Base-by-base conservation (phyloP, 2,797 vertebrate species). In the Molossus molossus region DNA sequence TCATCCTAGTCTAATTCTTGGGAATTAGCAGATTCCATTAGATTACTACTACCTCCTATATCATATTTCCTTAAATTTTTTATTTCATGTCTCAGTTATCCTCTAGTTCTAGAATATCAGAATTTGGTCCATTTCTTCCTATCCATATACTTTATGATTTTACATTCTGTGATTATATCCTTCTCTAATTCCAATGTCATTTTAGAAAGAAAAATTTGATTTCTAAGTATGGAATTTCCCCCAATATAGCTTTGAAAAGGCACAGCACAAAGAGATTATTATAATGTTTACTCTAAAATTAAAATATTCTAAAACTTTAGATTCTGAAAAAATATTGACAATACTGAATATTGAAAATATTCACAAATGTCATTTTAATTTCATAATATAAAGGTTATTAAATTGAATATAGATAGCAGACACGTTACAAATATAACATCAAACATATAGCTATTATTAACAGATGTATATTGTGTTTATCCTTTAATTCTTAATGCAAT, bases 401-500 rank as follows among this genome's bases (percentile, higher is more conserved):
- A 97, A 93, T 76, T 77, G 55, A 91, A 94, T 97, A 91, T 62
- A 95, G 92, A 96, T 90, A 98, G 65, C 69, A 95, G 76, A 48
- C 95, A 86, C 93, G 98, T 96, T 97, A 87, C 94, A 98, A 98
- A 97, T 84, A 94, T 97, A 97, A 97, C 96, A 97, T 90, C 80
- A 95, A 82, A 97, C 97, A 97, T 96, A 94, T 91, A 98, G 97
- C 94, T 97, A 96, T 97, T 87, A 97, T 97, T 96, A 97, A 98
- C 98, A 97, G 96, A 98, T 87, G 92, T 98, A 97, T 91, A 97
- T 97, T 95, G 97, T 97, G 91, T 93, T 91, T 94, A 90, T 81
- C 85, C 96, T 97, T 98, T 98, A 98, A 98, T 98, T 98, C 98
- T 98, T 98, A 98, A 98, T 98, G 97, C 96, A 98, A 98, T 97